These are phyloP conservation scores for Drosophila albomicans DNA, from an alignment of 1,140 invertebrate genomes.

Conservation along the genomic window DNA sequence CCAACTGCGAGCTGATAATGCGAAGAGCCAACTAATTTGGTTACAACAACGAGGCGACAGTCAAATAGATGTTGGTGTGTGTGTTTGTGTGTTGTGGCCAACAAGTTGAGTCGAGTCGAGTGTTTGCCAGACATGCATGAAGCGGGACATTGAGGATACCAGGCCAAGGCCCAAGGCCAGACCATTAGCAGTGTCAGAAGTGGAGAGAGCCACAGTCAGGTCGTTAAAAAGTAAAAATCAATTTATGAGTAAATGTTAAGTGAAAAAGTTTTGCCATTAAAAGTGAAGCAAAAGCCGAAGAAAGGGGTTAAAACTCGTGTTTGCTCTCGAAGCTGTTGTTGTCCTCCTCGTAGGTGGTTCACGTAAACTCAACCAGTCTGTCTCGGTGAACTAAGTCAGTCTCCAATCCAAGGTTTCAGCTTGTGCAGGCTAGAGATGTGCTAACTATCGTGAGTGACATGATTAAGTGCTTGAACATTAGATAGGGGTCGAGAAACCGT, in stretches of 20 bases:
- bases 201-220: slow-evolving; percentile 21
- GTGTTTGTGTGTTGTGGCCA: slow-evolving; percentile 5
- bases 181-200: slow-evolving; percentile 36
- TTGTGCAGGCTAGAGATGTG: slow-evolving; percentile 1
- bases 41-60: slow-evolving; percentile 21
- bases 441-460: not conserved
- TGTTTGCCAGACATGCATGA: slow-evolving; percentile 34
- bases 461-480: too few relatives aligned
- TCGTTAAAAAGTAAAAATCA: slow-evolving; percentile 84
- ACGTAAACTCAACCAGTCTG: slow-evolving; percentile 6
- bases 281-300: slow-evolving; percentile 26
- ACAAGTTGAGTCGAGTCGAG: slow-evolving; percentile 3
- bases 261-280: slow-evolving; percentile 83
- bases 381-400: slow-evolving; percentile 10
- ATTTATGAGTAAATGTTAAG: slow-evolving; percentile 83
- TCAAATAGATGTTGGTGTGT: not conserved
- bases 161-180: slow-evolving; percentile 39
- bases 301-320: slow-evolving; percentile 1
- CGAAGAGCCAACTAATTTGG: slow-evolving; percentile 53
- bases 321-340: not conserved
- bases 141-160: slow-evolving; percentile 7
- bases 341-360: slow-evolving; percentile 13
- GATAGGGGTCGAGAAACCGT: too few relatives aligned
- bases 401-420: slow-evolving; percentile 31
- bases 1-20: slow-evolving; percentile 73